Conservation (phyloP, 2,113 vertebrate species). For the Hoplias malabaricus region DNA sequence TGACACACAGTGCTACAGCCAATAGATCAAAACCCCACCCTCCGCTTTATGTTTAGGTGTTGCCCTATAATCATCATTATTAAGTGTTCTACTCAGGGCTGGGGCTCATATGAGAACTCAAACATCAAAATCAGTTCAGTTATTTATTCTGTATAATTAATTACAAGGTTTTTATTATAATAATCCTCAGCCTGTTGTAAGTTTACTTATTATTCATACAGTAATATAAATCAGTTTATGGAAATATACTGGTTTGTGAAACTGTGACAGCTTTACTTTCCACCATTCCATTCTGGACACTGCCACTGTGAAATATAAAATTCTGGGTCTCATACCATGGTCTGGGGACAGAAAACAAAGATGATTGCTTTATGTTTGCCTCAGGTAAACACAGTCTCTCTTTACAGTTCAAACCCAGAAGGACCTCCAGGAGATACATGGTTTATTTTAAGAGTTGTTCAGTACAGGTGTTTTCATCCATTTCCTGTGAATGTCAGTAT, state of each 20-base stretch:
- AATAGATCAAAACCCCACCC: not conserved
- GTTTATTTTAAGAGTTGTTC: not conserved
- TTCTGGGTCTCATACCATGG: too few relatives aligned
- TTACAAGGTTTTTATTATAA: too few relatives aligned
- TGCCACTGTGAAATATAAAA: too few relatives aligned
- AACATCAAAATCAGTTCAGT: not conserved
- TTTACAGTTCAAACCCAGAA: not conserved
- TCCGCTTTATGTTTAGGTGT: not conserved
- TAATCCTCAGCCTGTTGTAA: too few relatives aligned
- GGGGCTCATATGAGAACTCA: not conserved
- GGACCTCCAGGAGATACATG: not conserved
- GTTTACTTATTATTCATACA: too few relatives aligned
- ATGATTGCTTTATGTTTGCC: too few relatives aligned
- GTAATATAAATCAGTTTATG: too few relatives aligned
- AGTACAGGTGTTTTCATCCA: not conserved
- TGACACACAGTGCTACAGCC: not conserved
- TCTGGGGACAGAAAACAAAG: too few relatives aligned
- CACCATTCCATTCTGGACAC: too few relatives aligned
- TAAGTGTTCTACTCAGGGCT: not conserved
- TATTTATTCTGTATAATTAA: too few relatives aligned
- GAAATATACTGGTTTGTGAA: too few relatives aligned
- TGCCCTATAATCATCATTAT: not conserved
- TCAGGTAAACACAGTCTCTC: slow-evolving; percentile 2
- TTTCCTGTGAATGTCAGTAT: slow-evolving; percentile 50
- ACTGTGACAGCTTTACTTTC: too few relatives aligned